A percentile compares a stretch with the other conserved stretches of the same genome.
Conservation (phyloP, 2,113 vertebrate species). For the Struthio camelus region DNA sequence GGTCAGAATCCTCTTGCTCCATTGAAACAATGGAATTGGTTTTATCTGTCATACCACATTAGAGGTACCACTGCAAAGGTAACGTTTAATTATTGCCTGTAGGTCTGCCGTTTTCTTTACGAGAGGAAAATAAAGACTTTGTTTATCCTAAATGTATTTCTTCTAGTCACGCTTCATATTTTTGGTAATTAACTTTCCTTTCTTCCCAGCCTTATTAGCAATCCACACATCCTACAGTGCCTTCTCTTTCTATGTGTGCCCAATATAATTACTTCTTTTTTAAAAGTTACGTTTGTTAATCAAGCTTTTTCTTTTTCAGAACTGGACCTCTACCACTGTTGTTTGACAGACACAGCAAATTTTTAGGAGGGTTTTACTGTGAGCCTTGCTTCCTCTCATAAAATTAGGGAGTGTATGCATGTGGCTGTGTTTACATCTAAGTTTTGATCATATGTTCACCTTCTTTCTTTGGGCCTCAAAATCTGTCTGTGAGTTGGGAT, state of each 20-base stretch:
- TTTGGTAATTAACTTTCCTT: background rate
- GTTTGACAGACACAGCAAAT: background rate
- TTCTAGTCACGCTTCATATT: background rate
- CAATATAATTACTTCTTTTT: background rate
- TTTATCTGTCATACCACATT: background rate
- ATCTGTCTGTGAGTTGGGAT: background rate
- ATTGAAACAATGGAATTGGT: background rate
- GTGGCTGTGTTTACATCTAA: background rate
- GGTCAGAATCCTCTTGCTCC: background rate
- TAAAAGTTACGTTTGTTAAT: background rate
- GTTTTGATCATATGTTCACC: background rate
- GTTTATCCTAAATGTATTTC: background rate
- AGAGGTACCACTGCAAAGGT: background rate
- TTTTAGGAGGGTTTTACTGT: background rate
- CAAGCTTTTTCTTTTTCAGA: background rate
- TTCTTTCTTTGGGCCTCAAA: background rate
- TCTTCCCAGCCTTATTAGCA: background rate
- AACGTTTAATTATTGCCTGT: background rate
- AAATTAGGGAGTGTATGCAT: background rate
- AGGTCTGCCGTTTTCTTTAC: background rate
- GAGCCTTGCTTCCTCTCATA: background rate
- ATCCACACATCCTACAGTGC: background rate
- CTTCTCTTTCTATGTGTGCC: background rate
- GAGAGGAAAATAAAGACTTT: background rate
- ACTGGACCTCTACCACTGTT: background rate